Evolutionary conservation across 2,113 vertebrate species (phyloP).

Genomic region (Hystrix cristata): DNA sequence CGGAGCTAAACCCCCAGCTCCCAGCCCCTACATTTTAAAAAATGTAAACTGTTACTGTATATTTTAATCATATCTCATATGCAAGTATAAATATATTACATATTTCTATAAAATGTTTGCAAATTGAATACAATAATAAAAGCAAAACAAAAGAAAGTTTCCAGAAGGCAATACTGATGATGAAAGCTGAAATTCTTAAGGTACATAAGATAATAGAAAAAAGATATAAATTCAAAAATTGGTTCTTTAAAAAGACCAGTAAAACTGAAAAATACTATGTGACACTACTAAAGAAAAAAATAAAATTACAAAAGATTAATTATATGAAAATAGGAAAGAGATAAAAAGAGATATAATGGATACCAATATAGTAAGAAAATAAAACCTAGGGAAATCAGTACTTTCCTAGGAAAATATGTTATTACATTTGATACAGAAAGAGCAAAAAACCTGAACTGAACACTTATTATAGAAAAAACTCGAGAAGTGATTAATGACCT

Average conservation of each 20-base stretch:
- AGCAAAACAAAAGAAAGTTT: not conserved
- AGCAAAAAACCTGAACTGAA: conserved; percentile 13
- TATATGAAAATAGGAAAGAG: not conserved
- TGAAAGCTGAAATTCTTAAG: conserved; percentile 15
- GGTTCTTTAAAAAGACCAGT: not conserved
- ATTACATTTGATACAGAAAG: conserved; percentile 28
- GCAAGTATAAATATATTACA: not conserved
- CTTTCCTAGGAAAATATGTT: conserved; percentile 41
- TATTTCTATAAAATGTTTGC: not conserved
- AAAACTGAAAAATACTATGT: not conserved
- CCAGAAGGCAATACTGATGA: not conserved
- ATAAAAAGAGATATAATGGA: conserved; percentile 13
- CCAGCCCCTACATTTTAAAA: not conserved
- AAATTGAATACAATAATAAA: not conserved
- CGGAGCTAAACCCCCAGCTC: too few species aligned
- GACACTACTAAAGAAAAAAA: not conserved
- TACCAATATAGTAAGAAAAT: not conserved
- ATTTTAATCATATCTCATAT: not conserved
- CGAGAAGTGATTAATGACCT: conserved; percentile 59
- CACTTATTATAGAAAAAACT: conserved; percentile 51
- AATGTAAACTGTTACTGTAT: not conserved
- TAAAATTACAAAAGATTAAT: conserved; percentile 44
- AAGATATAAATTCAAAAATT: conserved; percentile 19
- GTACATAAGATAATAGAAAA: conserved; percentile 6
- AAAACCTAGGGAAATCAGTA: not conserved